phyloP scores from a whole-genome alignment of 2,113 vertebrate species.

The Engraulis encrasicolus region DNA sequence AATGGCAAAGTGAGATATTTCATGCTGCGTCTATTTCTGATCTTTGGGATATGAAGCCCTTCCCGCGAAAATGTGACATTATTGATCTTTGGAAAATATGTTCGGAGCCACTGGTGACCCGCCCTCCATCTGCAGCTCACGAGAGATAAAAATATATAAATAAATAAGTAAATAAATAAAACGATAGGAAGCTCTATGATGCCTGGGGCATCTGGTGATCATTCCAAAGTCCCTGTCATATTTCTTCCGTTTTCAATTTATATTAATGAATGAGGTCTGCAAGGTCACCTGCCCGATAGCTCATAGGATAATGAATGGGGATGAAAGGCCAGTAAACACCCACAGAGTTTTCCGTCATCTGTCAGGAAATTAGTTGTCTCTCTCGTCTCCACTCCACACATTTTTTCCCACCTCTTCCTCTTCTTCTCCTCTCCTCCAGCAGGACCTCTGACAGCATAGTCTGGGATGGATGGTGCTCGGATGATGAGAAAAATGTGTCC shows the following conservation, averaged over 20 bases:
- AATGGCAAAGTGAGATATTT: neutral
- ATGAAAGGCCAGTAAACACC: conserved; percentile 10
- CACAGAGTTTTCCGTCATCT: conserved; percentile 16
- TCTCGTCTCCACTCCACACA: too few relatives aligned
- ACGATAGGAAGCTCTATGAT: neutral
- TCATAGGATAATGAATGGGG: neutral
- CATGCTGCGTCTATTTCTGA: neutral
- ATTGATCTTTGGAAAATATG: neutral
- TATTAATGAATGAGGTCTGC: conserved; percentile 14
- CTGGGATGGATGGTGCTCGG: conserved; percentile 4
- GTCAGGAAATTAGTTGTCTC: conserved; percentile 10
- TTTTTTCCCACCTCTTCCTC: neutral
- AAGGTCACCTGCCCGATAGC: conserved; percentile 10
- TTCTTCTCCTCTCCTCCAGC: neutral
- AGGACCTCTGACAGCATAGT: neutral
- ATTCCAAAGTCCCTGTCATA: neutral
- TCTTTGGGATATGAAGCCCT: neutral
- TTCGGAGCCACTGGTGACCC: neutral
- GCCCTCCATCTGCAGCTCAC: neutral
- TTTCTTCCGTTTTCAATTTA: conserved; percentile 14
- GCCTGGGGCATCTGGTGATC: neutral
- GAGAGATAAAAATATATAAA: neutral
- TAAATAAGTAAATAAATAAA: neutral
- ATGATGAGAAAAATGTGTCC: conserved; percentile 14
- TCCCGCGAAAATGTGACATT: neutral